phyloP scores from a whole-genome alignment of 2,888 invertebrate genomes.

The Ypsolopha sequella region DNA sequence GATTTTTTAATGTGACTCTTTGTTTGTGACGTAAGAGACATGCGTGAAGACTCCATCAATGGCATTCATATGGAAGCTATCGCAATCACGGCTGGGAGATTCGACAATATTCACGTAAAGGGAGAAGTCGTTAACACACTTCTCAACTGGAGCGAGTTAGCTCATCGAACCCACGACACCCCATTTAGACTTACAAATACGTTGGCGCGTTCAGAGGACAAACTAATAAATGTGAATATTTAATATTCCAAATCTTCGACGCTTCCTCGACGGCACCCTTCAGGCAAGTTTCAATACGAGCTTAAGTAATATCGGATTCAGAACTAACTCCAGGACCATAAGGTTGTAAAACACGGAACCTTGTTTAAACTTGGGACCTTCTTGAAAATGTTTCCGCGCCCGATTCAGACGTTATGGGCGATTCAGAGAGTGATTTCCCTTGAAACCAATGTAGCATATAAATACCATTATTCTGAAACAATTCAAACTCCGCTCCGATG shows the following conservation, averaged over 20 bases:
- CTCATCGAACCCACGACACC: conserved; percentile 45
- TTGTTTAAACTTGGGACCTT: conserved; percentile 10
- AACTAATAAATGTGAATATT: conserved; percentile 70
- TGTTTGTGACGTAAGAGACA: conserved; percentile 2
- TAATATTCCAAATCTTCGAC: conserved; percentile 63
- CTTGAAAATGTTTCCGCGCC: conserved; percentile 20
- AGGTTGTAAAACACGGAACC: conserved; percentile 25
- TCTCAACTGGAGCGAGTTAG: conserved; percentile 38
- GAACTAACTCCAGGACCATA: conserved; percentile 17
- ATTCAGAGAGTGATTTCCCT: conserved; percentile 66
- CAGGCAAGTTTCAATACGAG: conserved; percentile 52
- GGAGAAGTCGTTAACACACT: conserved; percentile 61
- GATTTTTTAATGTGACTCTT: conserved; percentile 57
- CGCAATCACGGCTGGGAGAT: conserved; percentile 18
- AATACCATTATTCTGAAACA: conserved; percentile 68
- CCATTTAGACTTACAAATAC: conserved; percentile 61
- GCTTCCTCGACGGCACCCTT: conserved; percentile 21
- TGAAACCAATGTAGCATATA: conserved; percentile 69
- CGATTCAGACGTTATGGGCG: conserved; percentile 52
- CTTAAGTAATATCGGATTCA: conserved; percentile 52
- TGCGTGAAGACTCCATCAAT: not conserved
- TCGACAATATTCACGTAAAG: conserved; percentile 35
- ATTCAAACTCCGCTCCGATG: conserved; percentile 44
- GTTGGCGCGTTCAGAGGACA: conserved; percentile 39
- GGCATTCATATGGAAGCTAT: not conserved